Evolutionary conservation across 1,140 invertebrate genomes (phyloP), one percentile per base, ranked within the genome.

Genomic region (Cecropterus lyciades): DNA sequence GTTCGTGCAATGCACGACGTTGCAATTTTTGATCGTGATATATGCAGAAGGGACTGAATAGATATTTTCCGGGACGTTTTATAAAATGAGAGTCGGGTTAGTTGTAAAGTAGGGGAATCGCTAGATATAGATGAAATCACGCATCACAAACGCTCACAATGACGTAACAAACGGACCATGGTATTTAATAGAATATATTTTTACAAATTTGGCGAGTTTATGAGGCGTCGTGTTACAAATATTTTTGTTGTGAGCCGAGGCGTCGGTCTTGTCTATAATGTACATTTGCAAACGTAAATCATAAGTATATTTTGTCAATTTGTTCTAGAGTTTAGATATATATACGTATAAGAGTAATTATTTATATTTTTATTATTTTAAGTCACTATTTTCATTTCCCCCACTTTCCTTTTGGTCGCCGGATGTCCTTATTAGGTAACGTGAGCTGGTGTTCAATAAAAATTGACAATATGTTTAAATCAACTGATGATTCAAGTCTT

Each of bases 301-400:
- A 80, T 69, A 70, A 76, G 67, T 82, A 85, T 91, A 85, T 90
- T 87, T 89, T 88, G 84, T 89, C 86, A 89, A 89, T 89, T 89
- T 87, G 79, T 89, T 89, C 65, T 85, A 87, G 78, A 80, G 27
- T 75, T 73, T 85, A 85, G 72, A 75, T 81, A 76, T 72, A 77
- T 77, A 79, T 77, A n/a, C n/a, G 69, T 75, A 72, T 80, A 81
- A 82, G 79, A 86, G 72, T 80, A 84, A 79, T 83, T 84, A 87
- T 87, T 87, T 88, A 87, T 87, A 77, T 85, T 78, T 72, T 27
- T 78, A 67, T 76, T 80, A 80, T 69, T 78, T 72, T 70, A 60
- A 59, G 57, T 24, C 11, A 37, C 75, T 78, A 60, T 65, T 16
- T 69, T 59, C 30, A 43, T 20, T 43, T 60, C 55, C n/a, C 40